Evolutionary conservation across 1,140 invertebrate species (phyloP).

Genomic region (Cecropterus lyciades): DNA sequence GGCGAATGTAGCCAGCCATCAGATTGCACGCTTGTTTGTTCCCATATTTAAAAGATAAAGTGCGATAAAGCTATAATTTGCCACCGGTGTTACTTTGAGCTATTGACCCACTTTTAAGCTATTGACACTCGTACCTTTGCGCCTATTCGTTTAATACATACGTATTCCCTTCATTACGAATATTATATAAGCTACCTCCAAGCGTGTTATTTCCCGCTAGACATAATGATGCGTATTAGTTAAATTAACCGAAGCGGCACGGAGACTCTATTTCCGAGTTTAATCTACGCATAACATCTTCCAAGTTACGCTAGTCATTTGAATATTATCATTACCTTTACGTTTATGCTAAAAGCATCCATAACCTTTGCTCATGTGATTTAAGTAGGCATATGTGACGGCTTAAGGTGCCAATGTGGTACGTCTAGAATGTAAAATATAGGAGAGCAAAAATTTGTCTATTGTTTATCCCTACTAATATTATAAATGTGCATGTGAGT

Average conservation of each 20-base stretch:
- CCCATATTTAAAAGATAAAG: too few species aligned
- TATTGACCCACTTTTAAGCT: background rate
- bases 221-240: slow-evolving; percentile 3
- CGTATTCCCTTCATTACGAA: background rate
- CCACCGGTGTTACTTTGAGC: background rate
- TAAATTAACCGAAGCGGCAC: background rate
- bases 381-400: too few species aligned
- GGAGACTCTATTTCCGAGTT: slow-evolving; percentile 1
- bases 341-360: slow-evolving; percentile 2
- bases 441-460: too few species aligned
- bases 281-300: slow-evolving; percentile 6
- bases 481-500: too few species aligned
- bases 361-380: background rate
- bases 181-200: background rate
- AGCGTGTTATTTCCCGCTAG: background rate
- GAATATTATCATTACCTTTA: slow-evolving; percentile 12
- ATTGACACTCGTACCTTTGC: background rate
- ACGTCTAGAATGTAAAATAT: too few species aligned
- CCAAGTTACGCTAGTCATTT: slow-evolving; percentile 2
- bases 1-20: too few species aligned
- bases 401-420: too few species aligned
- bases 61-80: background rate
- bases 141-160: background rate
- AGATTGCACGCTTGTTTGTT: too few species aligned
- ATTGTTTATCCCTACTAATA: too few species aligned